Evolutionary conservation across 2,113 vertebrate genomes (phyloP).

Genomic region (Centropristis striata): DNA sequence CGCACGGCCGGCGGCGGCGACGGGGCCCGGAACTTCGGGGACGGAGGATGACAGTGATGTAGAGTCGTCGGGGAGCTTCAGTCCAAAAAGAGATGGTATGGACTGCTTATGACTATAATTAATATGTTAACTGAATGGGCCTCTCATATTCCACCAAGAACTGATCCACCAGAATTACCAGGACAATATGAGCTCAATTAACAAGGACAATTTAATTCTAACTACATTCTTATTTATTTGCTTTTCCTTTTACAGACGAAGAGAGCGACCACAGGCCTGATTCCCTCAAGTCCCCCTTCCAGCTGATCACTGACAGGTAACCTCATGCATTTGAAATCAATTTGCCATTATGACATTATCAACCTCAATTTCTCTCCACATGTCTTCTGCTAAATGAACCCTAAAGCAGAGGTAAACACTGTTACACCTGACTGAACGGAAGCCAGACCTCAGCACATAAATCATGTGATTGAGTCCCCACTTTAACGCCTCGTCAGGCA

Average conservation of each 20-base stretch:
- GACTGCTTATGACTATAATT: neutral
- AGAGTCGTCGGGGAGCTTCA: conserved; percentile 90
- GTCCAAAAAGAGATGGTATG: conserved; percentile 94
- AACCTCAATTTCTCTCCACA: conserved; percentile 19
- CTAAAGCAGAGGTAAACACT: conserved; percentile 65
- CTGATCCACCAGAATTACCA: neutral
- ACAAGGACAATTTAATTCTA: neutral
- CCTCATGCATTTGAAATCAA: conserved; percentile 59
- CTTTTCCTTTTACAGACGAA: conserved; percentile 85
- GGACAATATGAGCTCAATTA: neutral
- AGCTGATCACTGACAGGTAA: conserved; percentile 95
- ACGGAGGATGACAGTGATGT: conserved; percentile 90
- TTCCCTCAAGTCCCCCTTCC: conserved; percentile 94
- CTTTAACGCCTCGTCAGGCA: conserved; percentile 79
- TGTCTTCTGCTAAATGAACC: conserved; percentile 58
- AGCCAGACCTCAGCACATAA: conserved; percentile 66
- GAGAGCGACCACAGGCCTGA: conserved; percentile 91
- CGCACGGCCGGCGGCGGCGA: conserved; percentile 76
- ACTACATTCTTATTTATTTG: conserved; percentile 1
- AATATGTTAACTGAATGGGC: neutral
- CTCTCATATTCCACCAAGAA: neutral
- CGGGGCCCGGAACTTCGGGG: conserved; percentile 84
- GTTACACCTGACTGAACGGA: conserved; percentile 64
- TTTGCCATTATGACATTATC: conserved; percentile 47
- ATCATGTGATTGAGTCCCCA: conserved; percentile 76